Percentiles rank a stretch among this genome's conserved stretches.
phyloP scores from a whole-genome alignment of 1,140 invertebrate species.

The Triops cancriformis region DNA sequence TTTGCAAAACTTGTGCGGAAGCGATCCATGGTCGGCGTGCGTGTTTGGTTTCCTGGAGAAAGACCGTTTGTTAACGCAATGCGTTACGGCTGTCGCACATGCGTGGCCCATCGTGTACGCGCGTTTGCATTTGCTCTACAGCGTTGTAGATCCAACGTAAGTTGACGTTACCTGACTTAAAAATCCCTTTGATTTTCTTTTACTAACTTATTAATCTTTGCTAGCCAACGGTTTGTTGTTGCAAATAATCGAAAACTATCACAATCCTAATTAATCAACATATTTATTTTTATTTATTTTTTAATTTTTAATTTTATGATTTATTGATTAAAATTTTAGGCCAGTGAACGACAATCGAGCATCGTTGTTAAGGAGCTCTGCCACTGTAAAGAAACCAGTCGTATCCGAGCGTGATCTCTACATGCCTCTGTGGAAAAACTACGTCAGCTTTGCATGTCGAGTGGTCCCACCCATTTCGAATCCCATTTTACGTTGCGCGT shows the following conservation, averaged over 20 bases:
- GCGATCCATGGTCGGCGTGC: constrained; percentile 81
- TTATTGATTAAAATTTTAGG: constrained; percentile 45
- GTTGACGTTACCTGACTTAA: constrained; percentile 29
- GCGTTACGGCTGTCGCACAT: constrained; percentile 73
- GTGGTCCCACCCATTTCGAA: constrained; percentile 76
- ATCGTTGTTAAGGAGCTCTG: constrained; percentile 70
- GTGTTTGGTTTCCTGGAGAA: constrained; percentile 75
- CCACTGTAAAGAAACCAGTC: constrained; percentile 68
- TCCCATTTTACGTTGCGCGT: constrained; percentile 75
- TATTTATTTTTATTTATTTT: not conserved
- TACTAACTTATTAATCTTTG: not conserved
- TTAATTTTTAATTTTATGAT: constrained; percentile 24
- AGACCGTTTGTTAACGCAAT: constrained; percentile 63
- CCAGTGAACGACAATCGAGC: constrained; percentile 95
- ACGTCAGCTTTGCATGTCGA: constrained; percentile 86
- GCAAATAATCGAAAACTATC: not conserved
- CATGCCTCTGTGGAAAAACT: constrained; percentile 91
- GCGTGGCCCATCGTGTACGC: constrained; percentile 94
- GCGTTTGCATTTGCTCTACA: constrained; percentile 78
- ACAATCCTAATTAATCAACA: constrained; percentile 20
- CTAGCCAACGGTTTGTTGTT: no score
- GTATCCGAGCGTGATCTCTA: constrained; percentile 80
- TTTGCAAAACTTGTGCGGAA: constrained; percentile 43
- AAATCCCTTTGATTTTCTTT: not conserved
- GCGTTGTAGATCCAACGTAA: constrained; percentile 85